These are phyloP conservation scores for Circaetus gallicus DNA, from an alignment of 2,113 vertebrate species.

Conservation along the genomic window DNA sequence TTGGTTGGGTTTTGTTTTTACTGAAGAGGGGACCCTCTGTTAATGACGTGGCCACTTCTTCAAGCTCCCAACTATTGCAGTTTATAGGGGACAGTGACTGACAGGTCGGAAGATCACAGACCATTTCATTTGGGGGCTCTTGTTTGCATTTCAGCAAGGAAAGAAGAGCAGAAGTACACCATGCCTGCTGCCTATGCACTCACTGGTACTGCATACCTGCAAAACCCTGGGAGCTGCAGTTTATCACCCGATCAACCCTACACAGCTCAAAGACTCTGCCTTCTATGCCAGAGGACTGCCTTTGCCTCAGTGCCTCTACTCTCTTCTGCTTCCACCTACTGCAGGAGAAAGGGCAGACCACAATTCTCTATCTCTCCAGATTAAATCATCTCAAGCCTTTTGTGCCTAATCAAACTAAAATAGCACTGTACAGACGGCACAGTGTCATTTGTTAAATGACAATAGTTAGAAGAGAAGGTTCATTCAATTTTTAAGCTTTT, in stretches of 20 bases:
- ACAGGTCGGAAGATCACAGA: not conserved
- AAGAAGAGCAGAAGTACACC: not conserved
- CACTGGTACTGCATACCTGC: not conserved
- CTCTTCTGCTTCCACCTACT: not conserved
- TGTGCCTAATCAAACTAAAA: slow-evolving; percentile 13
- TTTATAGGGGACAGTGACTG: not conserved
- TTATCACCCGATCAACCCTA: not conserved
- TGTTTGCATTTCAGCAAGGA: not conserved
- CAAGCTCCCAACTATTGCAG: not conserved
- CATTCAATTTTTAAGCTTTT: not conserved
- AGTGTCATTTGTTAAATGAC: not conserved
- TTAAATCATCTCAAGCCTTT: not conserved
- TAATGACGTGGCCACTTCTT: not conserved
- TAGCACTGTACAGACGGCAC: not conserved
- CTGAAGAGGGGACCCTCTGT: not conserved
- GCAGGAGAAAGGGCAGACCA: not conserved
- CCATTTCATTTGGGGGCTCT: not conserved
- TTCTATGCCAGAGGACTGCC: not conserved
- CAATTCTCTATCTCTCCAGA: not conserved
- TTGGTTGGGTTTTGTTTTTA: not conserved
- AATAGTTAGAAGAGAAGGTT: not conserved
- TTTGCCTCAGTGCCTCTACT: not conserved
- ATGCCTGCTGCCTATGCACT: not conserved
- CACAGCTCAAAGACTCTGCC: not conserved
- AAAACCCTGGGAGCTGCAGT: not conserved